Evolutionary conservation across 2,888 invertebrate species (phyloP).

Genomic region (Aproaerema taeniolella): DNA sequence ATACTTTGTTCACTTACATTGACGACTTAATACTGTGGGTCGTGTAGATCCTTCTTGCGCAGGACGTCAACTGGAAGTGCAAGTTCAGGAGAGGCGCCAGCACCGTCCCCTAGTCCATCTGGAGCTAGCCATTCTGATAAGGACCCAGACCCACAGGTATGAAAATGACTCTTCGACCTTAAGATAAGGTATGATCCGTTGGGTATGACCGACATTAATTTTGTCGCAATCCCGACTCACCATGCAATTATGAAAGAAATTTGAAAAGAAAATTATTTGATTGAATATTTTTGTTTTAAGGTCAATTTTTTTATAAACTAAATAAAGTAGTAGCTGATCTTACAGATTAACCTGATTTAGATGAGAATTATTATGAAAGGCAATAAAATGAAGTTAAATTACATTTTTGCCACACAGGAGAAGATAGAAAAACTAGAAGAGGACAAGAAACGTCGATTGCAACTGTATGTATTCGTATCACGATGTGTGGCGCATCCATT

Average conservation of each 20-base stretch:
- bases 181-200: too few species aligned
- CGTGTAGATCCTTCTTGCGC: conserved; percentile 73
- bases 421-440: conserved; percentile 98
- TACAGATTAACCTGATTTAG: too few species aligned
- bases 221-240: not conserved
- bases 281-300: too few species aligned
- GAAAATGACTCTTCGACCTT: too few species aligned
- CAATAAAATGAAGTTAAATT: too few species aligned
- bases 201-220: too few species aligned
- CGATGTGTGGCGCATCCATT: conserved; percentile 99
- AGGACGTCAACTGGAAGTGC: conserved; percentile 73
- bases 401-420: conserved; percentile 76
- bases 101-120: conserved; percentile 87
- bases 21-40: conserved; percentile 62
- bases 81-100: conserved; percentile 67
- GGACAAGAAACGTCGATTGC: conserved; percentile 94
- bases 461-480: conserved; percentile 98
- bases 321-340: too few species aligned
- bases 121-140: conserved; percentile 95
- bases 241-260: not conserved
- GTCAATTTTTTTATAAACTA: too few species aligned
- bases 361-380: too few species aligned
- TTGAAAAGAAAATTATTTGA: not conserved
- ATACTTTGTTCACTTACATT: conserved; percentile 50
- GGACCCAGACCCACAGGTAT: conserved; percentile 89